Evolutionary conservation across 2,113 vertebrate species (phyloP).

Genomic region (Cynopterus brachyotis): DNA sequence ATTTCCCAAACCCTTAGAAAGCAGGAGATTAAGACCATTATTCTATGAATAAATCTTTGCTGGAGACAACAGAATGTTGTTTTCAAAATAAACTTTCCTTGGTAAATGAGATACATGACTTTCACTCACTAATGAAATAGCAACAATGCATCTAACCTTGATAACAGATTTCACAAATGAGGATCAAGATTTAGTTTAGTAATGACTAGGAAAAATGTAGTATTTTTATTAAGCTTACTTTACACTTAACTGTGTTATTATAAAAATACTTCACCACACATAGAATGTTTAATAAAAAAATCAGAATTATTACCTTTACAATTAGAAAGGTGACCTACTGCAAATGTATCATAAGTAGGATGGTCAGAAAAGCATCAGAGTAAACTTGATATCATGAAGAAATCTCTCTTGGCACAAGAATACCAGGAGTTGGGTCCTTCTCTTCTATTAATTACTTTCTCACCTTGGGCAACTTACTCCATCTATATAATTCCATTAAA

Average conservation of each 20-base stretch:
- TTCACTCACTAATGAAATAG: not conserved
- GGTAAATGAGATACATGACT: not conserved
- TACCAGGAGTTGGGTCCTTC: not conserved
- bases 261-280: not conserved
- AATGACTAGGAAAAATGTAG: not conserved
- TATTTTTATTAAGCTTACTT: not conserved
- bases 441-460: not conserved
- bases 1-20: slow-evolving; percentile 68
- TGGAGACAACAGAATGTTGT: slow-evolving; percentile 57
- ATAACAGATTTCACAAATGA: not conserved
- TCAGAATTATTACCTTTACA: not conserved
- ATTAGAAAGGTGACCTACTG: not conserved
- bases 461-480: not conserved
- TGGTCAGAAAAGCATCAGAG: not conserved
- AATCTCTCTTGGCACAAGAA: not conserved
- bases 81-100: slow-evolving; percentile 53
- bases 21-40: slow-evolving; percentile 51
- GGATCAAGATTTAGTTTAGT: not conserved
- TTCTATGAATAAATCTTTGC: slow-evolving; percentile 51
- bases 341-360: not conserved
- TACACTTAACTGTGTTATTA: not conserved
- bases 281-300: not conserved
- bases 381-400: not conserved
- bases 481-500: not conserved
- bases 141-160: not conserved